Evolutionary conservation across 2,797 vertebrate species (phyloP).

Genomic region (Sebastes minor): DNA sequence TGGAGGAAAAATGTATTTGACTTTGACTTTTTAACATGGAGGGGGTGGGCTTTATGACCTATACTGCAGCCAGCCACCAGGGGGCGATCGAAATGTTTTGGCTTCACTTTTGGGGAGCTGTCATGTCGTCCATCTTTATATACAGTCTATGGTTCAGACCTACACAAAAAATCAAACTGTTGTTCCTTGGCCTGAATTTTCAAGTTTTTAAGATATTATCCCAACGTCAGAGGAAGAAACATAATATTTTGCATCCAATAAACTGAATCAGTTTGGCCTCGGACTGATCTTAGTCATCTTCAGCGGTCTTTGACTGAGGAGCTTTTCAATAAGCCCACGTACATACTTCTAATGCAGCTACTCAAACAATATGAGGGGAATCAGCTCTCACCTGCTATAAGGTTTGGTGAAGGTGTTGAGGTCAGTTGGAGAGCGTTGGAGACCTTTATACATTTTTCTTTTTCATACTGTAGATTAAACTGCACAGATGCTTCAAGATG

Average conservation of each 20-base stretch:
- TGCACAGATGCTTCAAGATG: neutral
- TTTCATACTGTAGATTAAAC: neutral
- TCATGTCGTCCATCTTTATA: too few species aligned
- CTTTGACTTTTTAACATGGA: too few species aligned
- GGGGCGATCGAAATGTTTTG: too few species aligned
- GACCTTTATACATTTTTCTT: neutral
- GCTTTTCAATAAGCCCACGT: neutral
- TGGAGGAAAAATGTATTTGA: too few species aligned
- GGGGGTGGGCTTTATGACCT: too few species aligned
- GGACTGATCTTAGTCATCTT: neutral
- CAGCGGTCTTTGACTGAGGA: neutral
- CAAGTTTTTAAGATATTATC: neutral
- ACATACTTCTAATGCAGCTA: neutral
- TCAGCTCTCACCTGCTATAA: neutral
- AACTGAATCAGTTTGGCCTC: neutral
- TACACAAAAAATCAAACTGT: neutral
- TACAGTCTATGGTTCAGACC: neutral
- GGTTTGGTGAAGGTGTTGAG: neutral
- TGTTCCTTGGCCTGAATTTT: neutral
- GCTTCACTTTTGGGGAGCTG: too few species aligned
- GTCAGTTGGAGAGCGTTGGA: neutral
- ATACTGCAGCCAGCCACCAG: too few species aligned
- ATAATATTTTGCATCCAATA: neutral
- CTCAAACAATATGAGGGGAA: neutral
- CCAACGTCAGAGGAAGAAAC: neutral